Evolutionary conservation across 1,140 invertebrate genomes (phyloP).

Genomic region (Brachionus manjavacas): DNA sequence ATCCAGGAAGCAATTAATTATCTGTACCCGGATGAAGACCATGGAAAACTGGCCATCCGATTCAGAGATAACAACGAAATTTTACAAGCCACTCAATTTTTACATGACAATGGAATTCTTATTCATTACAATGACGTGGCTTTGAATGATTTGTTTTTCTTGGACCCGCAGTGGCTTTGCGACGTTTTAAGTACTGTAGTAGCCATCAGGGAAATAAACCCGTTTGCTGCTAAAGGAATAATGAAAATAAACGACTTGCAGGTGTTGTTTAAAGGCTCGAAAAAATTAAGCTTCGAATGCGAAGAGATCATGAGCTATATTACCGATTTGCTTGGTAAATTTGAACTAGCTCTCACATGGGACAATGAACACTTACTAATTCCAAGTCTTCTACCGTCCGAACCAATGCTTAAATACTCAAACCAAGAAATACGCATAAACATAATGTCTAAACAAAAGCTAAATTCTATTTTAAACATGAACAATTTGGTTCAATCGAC

Average conservation of each 20-base stretch:
- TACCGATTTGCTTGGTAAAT: conserved; percentile 66
- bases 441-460: conserved; percentile 1
- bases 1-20: conserved; percentile 47
- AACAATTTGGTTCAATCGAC: conserved; percentile 22
- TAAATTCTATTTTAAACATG: conserved; percentile 11
- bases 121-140: conserved; percentile 95
- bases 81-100: conserved; percentile 87
- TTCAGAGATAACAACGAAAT: conserved; percentile 83
- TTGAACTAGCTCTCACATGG: conserved; percentile 95
- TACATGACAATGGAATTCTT: conserved; percentile 97
- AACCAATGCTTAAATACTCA: conserved; percentile 60
- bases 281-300: conserved; percentile 47
- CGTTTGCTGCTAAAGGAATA: conserved; percentile 80
- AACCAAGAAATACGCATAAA: conserved; percentile 34
- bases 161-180: conserved; percentile 96
- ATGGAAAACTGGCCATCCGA: conserved; percentile 46
- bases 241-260: conserved; percentile 91
- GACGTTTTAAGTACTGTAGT: conserved; percentile 93
- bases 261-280: conserved; percentile 74
- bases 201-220: conserved; percentile 90
- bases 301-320: conserved; percentile 52
- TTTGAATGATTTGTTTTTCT: conserved; percentile 84
- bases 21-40: conserved; percentile 44
- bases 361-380: conserved; percentile 83
- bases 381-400: conserved; percentile 80